These are phyloP conservation scores for Euproctis similis DNA, from an alignment of 2,888 invertebrate genomes.

Conservation along the genomic window DNA sequence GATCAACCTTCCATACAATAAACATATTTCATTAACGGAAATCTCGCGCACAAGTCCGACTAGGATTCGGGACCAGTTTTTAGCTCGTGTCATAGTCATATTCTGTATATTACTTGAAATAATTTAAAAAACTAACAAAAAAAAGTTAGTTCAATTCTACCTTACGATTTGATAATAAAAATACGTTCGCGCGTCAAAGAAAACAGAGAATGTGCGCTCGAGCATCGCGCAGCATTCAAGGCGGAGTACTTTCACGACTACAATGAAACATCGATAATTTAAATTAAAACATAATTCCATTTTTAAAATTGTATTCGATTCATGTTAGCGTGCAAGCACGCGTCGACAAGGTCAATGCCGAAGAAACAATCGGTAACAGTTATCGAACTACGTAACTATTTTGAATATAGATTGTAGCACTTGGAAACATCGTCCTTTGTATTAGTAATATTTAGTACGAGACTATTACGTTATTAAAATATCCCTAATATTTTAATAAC, in stretches of 20 bases:
- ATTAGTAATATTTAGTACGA: no score
- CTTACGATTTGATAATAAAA: no score
- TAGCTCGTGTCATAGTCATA: no score
- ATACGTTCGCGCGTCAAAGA: not conserved
- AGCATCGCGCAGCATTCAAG: not conserved
- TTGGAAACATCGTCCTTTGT: constrained; percentile 17
- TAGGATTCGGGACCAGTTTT: no score
- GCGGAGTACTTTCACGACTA: constrained; percentile 31
- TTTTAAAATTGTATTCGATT: constrained; percentile 47
- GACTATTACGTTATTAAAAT: no score
- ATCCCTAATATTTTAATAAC: no score
- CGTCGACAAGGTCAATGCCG: constrained; percentile 54
- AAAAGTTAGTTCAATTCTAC: no score
- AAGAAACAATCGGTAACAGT: constrained; percentile 17
- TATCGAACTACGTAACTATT: constrained; percentile 18
- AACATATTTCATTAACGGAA: no score
- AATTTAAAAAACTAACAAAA: no score
- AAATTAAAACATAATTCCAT: constrained; percentile 61
- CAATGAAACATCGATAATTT: constrained; percentile 23
- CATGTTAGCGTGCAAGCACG: constrained; percentile 49
- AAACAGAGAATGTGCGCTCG: not conserved
- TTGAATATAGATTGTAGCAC: constrained; percentile 24
- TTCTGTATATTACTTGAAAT: no score
- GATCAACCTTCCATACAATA: no score
- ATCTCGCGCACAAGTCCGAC: no score